These are phyloP conservation scores for Cosmia pyralina DNA, from an alignment of 2,888 invertebrate genomes.

Conservation along the genomic window DNA sequence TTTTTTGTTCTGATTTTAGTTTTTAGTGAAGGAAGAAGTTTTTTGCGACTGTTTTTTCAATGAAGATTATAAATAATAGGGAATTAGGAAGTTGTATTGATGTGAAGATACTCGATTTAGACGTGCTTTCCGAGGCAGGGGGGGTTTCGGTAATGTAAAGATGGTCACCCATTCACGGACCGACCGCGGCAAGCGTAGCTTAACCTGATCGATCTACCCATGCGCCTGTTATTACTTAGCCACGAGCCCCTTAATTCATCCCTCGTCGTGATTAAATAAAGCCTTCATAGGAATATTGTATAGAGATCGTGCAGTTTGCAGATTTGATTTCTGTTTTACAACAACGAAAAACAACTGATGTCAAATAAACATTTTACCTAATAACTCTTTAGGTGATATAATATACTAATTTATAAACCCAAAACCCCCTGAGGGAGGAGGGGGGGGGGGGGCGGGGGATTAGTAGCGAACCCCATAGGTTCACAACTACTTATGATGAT, in stretches of 20 bases:
- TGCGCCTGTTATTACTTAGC: too few relatives aligned
- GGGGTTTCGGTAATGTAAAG: too few relatives aligned
- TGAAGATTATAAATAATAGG: background rate
- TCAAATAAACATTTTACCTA: background rate
- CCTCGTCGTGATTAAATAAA: background rate
- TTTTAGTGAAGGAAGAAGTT: background rate
- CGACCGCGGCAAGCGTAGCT: too few relatives aligned
- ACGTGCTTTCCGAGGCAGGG: too few relatives aligned
- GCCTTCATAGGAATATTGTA: background rate
- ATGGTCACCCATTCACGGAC: too few relatives aligned
- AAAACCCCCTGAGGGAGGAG: too few relatives aligned
- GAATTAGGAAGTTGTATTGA: rapidly evolving
- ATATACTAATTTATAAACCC: too few relatives aligned
- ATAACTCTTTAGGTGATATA: too few relatives aligned
- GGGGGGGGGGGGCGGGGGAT: too few relatives aligned
- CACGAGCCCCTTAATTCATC: background rate
- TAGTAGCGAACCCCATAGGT: too few relatives aligned
- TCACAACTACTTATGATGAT: too few relatives aligned
- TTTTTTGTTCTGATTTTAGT: background rate
- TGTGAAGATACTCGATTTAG: background rate
- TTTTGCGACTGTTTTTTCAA: background rate
- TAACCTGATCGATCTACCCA: too few relatives aligned
- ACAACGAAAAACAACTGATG: background rate
- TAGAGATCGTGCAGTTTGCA: background rate
- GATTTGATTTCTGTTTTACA: background rate